Percentiles rank a stretch among this genome's conserved stretches.
These are phyloP conservation scores for Hylaeus anthracinus DNA, from an alignment of 1,140 invertebrate species.

Conservation along the genomic window DNA sequence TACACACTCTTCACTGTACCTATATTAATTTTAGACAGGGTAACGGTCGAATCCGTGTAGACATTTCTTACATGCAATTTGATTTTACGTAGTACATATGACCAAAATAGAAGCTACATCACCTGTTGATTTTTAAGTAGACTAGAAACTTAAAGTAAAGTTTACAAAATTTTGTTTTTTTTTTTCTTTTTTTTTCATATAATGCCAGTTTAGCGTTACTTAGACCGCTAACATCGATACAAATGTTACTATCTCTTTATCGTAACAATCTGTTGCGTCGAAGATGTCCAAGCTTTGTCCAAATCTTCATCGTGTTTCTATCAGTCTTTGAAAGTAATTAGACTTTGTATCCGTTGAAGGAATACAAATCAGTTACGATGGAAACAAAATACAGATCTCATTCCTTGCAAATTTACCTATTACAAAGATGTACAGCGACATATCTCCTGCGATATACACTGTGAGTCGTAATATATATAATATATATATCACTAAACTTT, in stretches of 20 bases:
- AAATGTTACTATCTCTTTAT: conserved; percentile 53
- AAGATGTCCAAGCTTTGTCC: conserved; percentile 48
- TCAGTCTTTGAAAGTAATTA: conserved; percentile 72
- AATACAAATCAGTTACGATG: conserved; percentile 51
- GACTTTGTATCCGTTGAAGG: conserved; percentile 44
- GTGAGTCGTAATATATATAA: conserved; percentile 53
- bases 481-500: conserved; percentile 64
- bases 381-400: conserved; percentile 61
- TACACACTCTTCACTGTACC: conserved; percentile 52
- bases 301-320: conserved; percentile 60
- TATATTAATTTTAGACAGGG: conserved; percentile 31
- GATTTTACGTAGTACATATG: conserved; percentile 55
- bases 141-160: conserved; percentile 72
- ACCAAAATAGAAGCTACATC: conserved; percentile 68
- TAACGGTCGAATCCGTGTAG: conserved; percentile 45
- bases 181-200: conserved; percentile 15
- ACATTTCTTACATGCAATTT: conserved; percentile 50
- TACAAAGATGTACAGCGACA: conserved; percentile 52
- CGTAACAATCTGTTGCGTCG: conserved; percentile 41
- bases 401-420: conserved; percentile 32
- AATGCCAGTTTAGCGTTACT: conserved; percentile 52
- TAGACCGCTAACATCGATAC: conserved; percentile 62
- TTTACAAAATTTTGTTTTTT: conserved; percentile 62
- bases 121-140: conserved; percentile 62
- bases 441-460: conserved; percentile 36